Evolutionary conservation across 2,113 vertebrate genomes (phyloP), one percentile per base, ranked within the genome.

Genomic region (Pholis gunnellus): DNA sequence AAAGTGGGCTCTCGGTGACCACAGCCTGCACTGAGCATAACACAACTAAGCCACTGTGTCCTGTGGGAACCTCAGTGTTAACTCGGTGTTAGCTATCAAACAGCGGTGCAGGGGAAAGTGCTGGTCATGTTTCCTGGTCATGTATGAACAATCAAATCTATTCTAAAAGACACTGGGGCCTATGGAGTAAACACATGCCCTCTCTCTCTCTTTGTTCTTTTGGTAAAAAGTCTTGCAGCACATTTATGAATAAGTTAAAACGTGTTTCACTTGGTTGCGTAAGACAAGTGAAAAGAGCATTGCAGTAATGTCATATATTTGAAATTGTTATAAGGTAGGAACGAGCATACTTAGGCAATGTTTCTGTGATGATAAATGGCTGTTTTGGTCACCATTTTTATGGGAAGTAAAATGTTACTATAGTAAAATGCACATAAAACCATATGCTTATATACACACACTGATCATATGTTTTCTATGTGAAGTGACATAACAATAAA

Each of bases 1-100:
- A 10, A 1, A 29, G 71, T 17, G 46, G 56, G 70, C 63, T 79
- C 69, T 11, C 38, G 0, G 70, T 72, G 86, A 81, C 79, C 72
- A 9, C 46, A 27, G n/a, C 11, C 44, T 79, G 57, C n/a, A 44
- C 22, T n/a, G 6, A 67, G 29, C 6, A 5, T 34, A 9, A 50
- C 65, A 50, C 25, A 17, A 13, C 15, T 31, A 6, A 77, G 38
- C 66, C 25, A 1, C 3, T 7, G 10, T 13, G 52, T 64, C 78
- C 61, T 52, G 0, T n/a, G 60, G 75, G 77, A 77, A 9, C n/a
- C 9, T 46, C 11, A 6, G 6, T 31, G 7, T 52, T 20, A 42
- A 11, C 2, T 20, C 13, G 9, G 5, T 34, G 6, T 42, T 40
- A 52, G 17, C 3, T 22, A 13, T 5, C 38, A 18, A 70, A 61